Base-by-base conservation (phyloP, 2,888 invertebrate genomes). In the Acleris cristana region DNA sequence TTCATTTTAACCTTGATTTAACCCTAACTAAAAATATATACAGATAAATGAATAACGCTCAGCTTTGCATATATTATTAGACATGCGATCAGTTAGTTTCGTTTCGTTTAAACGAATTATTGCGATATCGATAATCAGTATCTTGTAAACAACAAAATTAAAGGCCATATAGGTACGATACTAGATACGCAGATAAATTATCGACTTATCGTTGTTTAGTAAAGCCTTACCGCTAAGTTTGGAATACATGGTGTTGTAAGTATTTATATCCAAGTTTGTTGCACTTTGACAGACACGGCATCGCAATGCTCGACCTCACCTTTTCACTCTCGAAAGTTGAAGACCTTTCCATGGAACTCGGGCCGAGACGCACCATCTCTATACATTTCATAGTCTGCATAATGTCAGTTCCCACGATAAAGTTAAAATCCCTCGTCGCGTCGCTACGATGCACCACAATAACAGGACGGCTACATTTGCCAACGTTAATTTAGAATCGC, bases 341-440 rank as follows among this genome's bases (percentile, higher is more conserved):
- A 78, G 86, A 78, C 79, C 83, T 83, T 76, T 87, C 88, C 70
- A 81, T 72, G 73, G 79, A 72, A 69, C 79, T 73, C 18, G 89
- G 86, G 66, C 88, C 89, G 71, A 91, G 86, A 70, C 86, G 86
- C 79, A 91, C 90, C 92, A 92, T 90, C 76, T 91, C 92, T 83
- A 90, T 90, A 87, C 88, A 91, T 81, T 90, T 91, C 80, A 91
- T 87, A 78, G 90, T 86, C 82, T 90, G 89, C 90, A 91, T 92
- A 80, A 78, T 72, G 65, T 70, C 26, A 63, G 59, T 53, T 65
- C 65, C 63, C 65, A 61, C 55, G 60, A 76, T 74, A 74, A 63
- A 44, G 49, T 30, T 52, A 16, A 56, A 40, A 30, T 55, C 21
- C 52, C 48, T 23, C 49, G 58, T 40, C 44, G 61, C 51, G 73